Conservation (phyloP, 1,140 invertebrate genomes). For the Phymastichus coffea region DNA sequence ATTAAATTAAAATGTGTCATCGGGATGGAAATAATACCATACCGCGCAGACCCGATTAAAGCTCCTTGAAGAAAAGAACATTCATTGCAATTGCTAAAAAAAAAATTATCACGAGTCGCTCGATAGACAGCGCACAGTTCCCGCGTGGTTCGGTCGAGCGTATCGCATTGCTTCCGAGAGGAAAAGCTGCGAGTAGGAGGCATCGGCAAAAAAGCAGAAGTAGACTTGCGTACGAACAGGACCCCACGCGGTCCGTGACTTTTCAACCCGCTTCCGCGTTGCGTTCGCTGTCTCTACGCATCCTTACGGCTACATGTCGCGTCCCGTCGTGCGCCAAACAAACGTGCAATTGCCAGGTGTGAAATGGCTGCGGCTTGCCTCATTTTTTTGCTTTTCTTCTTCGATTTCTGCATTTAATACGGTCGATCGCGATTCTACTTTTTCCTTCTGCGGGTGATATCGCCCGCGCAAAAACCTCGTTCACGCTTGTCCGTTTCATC, state of each 20-base stretch:
- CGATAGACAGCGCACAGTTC: neutral
- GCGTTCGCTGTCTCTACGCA: neutral
- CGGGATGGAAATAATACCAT: too few relatives aligned
- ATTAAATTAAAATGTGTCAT: too few relatives aligned
- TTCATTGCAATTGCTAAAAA: too few relatives aligned
- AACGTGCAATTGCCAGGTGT: neutral
- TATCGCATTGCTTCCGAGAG: neutral
- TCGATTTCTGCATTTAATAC: too few relatives aligned
- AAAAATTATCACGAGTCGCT: neutral
- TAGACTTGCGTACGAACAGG: neutral
- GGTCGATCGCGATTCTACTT: too few relatives aligned
- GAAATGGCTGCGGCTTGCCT: neutral
- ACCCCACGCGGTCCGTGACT: neutral
- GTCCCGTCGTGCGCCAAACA: neutral
- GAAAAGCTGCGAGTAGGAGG: neutral
- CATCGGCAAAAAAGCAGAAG: too few relatives aligned
- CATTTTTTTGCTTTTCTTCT: too few relatives aligned
- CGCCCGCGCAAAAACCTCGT: too few relatives aligned
- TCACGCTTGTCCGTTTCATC: too few relatives aligned
- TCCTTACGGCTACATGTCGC: neutral
- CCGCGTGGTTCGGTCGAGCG: neutral
- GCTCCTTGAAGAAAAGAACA: too few relatives aligned
- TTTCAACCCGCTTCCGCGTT: neutral
- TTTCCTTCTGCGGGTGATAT: too few relatives aligned
- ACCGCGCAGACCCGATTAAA: too few relatives aligned